A percentile compares a stretch with the other conserved stretches of the same genome.
phyloP scores from a whole-genome alignment of 2,888 invertebrate species.

The Macrosiphum euphorbiae region DNA sequence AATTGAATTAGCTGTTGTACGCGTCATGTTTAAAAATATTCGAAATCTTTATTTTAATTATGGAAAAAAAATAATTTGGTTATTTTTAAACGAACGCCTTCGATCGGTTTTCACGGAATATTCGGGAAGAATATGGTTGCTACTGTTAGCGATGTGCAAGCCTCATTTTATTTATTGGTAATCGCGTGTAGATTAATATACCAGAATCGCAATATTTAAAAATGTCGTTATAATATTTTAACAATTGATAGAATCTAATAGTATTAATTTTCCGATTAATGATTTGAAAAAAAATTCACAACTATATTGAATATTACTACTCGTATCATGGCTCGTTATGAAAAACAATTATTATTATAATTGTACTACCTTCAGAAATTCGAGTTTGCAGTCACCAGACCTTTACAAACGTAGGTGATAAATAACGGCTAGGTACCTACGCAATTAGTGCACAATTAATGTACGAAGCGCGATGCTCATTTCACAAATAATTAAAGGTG shows the following conservation, averaged over 20 bases:
- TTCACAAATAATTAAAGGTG: background rate
- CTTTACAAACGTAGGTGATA: background rate
- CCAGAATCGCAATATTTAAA: background rate
- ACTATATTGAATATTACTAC: background rate
- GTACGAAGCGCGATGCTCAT: background rate
- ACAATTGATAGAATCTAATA: background rate
- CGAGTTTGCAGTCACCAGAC: background rate
- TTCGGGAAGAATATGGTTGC: background rate
- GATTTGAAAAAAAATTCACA: background rate
- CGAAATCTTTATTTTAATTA: background rate
- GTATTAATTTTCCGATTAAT: background rate
- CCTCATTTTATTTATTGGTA: background rate
- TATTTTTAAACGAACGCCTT: background rate
- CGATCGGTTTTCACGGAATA: background rate
- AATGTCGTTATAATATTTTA: background rate
- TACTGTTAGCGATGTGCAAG: background rate
- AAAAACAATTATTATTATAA: background rate
- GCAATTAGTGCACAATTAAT: conserved; percentile 2
- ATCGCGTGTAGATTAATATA: background rate
- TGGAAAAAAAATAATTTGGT: background rate
- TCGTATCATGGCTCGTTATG: background rate
- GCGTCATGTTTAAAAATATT: background rate
- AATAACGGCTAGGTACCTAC: background rate
- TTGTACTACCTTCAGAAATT: background rate
- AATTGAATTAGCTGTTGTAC: background rate